A percentile compares a stretch with the other conserved stretches of the same genome.
Conservation (phyloP, 2,797 vertebrate species). For the Cynodonichthys magdalenae region DNA sequence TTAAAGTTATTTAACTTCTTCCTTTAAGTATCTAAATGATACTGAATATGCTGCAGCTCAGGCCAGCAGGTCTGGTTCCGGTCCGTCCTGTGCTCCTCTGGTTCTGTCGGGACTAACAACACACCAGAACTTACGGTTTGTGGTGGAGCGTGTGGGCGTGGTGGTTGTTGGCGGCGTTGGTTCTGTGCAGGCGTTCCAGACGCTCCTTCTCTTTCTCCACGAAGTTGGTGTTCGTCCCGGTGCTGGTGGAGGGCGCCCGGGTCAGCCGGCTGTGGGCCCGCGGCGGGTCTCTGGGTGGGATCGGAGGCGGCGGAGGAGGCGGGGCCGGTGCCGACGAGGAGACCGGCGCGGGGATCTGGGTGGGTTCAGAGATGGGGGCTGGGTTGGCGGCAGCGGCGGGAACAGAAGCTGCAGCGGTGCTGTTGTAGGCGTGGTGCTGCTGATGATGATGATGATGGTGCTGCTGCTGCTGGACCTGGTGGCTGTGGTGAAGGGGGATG, state of each 20-base stretch:
- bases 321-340: slow-evolving; percentile 53
- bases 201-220: slow-evolving; percentile 82
- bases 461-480: slow-evolving; percentile 54
- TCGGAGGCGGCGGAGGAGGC: slow-evolving; percentile 69
- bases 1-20: too few species aligned
- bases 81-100: slow-evolving; percentile 9
- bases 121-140: slow-evolving; percentile 70
- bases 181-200: slow-evolving; percentile 80
- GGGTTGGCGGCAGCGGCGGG: slow-evolving; percentile 29
- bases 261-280: slow-evolving; percentile 83
- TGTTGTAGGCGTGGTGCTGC: slow-evolving; percentile 60
- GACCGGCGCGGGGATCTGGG: slow-evolving; percentile 45
- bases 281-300: slow-evolving; percentile 71
- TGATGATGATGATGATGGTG: slow-evolving; percentile 54
- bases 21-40: too few species aligned
- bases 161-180: slow-evolving; percentile 72
- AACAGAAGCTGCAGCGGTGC: slow-evolving; percentile 30
- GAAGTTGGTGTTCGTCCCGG: slow-evolving; percentile 84
- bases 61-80: slow-evolving; percentile 15
- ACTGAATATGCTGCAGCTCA: too few species aligned
- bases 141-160: slow-evolving; percentile 76
- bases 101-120: slow-evolving; percentile 23
- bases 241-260: slow-evolving; percentile 82
- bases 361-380: slow-evolving; percentile 49
- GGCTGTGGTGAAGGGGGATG: slow-evolving; percentile 58